These are phyloP conservation scores for Pachypanchax playfairii DNA, from an alignment of 2,113 vertebrate species.

Conservation along the genomic window DNA sequence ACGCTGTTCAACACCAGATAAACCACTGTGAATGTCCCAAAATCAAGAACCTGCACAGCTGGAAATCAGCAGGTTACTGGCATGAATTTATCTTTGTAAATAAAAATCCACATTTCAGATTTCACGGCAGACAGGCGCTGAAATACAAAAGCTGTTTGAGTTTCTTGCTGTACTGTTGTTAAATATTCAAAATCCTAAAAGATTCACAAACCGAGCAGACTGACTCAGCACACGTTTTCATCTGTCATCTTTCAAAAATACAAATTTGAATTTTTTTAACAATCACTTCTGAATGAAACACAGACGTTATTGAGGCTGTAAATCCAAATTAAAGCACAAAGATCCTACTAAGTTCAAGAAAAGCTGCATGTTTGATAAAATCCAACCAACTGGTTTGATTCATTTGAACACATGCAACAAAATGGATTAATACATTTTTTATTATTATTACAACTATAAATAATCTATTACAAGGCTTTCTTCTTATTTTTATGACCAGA, in stretches of 20 bases:
- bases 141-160: neutral
- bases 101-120: no score
- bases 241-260: neutral
- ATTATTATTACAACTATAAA: neutral
- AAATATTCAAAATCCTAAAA: neutral
- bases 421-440: neutral
- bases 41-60: no score
- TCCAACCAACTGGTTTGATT: neutral
- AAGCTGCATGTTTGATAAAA: neutral
- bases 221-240: constrained; percentile 5
- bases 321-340: constrained; percentile 16
- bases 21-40: no score
- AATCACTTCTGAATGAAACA: constrained; percentile 8
- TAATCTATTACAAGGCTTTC: constrained; percentile 13
- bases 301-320: neutral
- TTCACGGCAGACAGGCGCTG: neutral
- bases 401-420: neutral
- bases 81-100: no score
- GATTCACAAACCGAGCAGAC: constrained; percentile 1
- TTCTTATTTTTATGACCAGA: neutral
- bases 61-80: no score
- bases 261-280: constrained; percentile 39
- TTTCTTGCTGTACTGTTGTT: neutral
- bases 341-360: constrained; percentile 16
- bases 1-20: no score